Percentiles rank a stretch among this genome's conserved stretches.
phyloP scores from a whole-genome alignment of 2,888 invertebrate species.

The Phyllotreta cruciferae region DNA sequence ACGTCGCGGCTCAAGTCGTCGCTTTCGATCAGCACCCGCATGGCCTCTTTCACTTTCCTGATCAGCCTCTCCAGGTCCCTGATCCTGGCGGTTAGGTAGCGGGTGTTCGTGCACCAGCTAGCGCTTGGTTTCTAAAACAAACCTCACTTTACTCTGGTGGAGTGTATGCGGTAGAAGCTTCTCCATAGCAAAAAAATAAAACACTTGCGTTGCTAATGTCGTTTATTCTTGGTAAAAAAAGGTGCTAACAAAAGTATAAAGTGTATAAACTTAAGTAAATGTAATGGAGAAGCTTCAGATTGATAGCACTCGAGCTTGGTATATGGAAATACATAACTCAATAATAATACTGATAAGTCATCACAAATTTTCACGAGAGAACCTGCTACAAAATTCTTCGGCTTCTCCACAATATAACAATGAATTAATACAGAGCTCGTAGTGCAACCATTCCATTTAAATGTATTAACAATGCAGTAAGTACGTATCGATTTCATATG shows the following conservation, averaged over 20 bases:
- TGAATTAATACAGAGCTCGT: slow-evolving; percentile 46
- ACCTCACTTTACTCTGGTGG: neutral
- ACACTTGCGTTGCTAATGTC: slow-evolving; percentile 37
- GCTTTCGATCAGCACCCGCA: slow-evolving; percentile 48
- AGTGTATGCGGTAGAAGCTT: slow-evolving; percentile 47
- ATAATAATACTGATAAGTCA: slow-evolving; percentile 40
- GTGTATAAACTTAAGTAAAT: slow-evolving; percentile 29
- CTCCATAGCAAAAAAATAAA: slow-evolving; percentile 53
- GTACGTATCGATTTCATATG: slow-evolving; percentile 9
- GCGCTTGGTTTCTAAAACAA: too few relatives aligned
- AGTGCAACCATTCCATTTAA: slow-evolving; percentile 53
- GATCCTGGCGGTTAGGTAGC: slow-evolving; percentile 58
- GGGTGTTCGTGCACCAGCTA: slow-evolving; percentile 44
- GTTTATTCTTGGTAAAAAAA: neutral
- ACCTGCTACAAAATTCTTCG: slow-evolving; percentile 49
- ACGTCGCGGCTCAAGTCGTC: slow-evolving; percentile 48
- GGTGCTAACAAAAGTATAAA: slow-evolving; percentile 16
- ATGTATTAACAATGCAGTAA: slow-evolving; percentile 38
- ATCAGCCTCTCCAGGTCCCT: slow-evolving; percentile 63
- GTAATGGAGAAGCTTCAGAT: slow-evolving; percentile 60
- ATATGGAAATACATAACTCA: slow-evolving; percentile 33
- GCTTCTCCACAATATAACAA: slow-evolving; percentile 52
- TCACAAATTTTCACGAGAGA: slow-evolving; percentile 33
- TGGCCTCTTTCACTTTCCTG: slow-evolving; percentile 54
- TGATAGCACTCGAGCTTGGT: slow-evolving; percentile 51